Conservation (phyloP, 2,113 vertebrate species). For the Montifringilla adamsi region DNA sequence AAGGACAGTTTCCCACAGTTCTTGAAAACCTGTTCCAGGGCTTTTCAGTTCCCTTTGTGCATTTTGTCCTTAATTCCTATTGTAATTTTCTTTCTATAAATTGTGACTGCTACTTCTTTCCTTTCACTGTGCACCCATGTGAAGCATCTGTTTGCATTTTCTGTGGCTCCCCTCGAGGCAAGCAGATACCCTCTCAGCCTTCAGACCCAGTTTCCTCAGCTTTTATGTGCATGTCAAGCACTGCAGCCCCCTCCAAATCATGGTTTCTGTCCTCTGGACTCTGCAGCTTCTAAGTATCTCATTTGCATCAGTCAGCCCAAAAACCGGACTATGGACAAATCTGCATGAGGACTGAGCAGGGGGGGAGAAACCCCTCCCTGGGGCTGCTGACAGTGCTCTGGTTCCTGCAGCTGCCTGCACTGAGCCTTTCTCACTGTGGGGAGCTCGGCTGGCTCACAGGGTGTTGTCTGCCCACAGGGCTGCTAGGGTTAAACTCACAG, state of each 20-base stretch:
- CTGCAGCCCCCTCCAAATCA: not conserved
- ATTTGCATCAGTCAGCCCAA: not conserved
- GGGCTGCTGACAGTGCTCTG: not conserved
- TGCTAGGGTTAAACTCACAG: not conserved
- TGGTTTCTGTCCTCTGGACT: not conserved
- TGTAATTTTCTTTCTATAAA: not conserved
- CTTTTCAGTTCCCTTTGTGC: not conserved
- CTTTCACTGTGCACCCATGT: not conserved
- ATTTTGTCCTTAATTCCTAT: not conserved
- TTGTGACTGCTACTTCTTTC: not conserved
- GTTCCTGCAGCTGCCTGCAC: not conserved
- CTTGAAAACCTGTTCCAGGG: not conserved
- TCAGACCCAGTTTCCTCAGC: not conserved
- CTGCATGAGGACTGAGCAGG: not conserved
- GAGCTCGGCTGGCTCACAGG: rapidly evolving
- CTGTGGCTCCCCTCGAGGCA: not conserved
- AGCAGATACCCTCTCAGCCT: not conserved
- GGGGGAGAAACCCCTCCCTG: not conserved
- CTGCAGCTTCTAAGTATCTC: not conserved
- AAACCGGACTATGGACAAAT: not conserved
- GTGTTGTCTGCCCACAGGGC: rapidly evolving
- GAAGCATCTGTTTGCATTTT: not conserved
- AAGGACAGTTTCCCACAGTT: slow-evolving; percentile 43
- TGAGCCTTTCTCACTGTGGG: not conserved
- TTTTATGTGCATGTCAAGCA: not conserved